phyloP scores from a whole-genome alignment of 2,113 vertebrate genomes.

The Rhipidura dahli region DNA sequence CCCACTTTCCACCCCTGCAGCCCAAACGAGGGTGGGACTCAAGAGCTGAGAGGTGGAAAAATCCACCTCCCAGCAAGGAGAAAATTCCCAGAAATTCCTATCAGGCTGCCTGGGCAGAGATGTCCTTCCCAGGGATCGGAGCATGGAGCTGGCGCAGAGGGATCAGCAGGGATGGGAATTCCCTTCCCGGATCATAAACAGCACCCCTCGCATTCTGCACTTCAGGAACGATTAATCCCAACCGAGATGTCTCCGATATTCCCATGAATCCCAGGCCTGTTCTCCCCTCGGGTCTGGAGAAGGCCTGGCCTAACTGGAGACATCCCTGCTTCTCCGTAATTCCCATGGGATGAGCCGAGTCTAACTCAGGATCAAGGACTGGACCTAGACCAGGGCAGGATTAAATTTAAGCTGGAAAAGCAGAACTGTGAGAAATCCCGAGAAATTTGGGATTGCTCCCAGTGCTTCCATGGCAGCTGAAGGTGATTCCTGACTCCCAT shows the following conservation, averaged over 20 bases:
- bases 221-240: neutral
- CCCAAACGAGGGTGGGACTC: neutral
- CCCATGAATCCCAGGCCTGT: neutral
- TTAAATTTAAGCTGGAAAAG: neutral
- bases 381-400: no score
- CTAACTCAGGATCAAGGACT: neutral
- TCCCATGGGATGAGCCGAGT: neutral
- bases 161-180: neutral
- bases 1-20: neutral
- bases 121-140: neutral
- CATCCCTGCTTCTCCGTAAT: accelerated
- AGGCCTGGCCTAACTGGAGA: neutral
- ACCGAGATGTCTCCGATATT: accelerated
- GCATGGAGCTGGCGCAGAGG: neutral
- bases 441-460: neutral
- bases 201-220: accelerated
- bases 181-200: neutral
- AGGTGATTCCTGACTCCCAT: neutral
- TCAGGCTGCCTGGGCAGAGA: neutral
- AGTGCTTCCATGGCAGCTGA: neutral
- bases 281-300: neutral
- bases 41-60: neutral
- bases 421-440: neutral
- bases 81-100: neutral
- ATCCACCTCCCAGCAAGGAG: no score